Base-by-base conservation (phyloP, 2,797 vertebrate genomes). In the Pelobates cultripes region DNA sequence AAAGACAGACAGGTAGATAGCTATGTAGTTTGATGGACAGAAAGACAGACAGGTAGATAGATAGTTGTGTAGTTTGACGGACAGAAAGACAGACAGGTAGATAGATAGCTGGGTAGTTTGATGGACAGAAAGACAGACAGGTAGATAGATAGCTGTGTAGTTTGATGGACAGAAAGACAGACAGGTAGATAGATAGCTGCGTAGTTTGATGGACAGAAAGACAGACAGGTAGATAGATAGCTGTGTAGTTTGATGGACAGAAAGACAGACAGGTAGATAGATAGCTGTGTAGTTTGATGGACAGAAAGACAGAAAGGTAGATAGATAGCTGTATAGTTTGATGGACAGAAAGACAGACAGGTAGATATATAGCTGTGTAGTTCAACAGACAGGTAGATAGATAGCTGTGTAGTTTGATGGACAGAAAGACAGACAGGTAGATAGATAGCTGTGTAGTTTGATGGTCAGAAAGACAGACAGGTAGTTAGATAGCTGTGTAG, bases 31-130 rank as follows among this genome's bases (percentile, higher is more conserved):
- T 10, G 4, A 60, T 4, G 12, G 6, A 64, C n/a, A 43, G 44
- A 9, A 9, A 57, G 53, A 77, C 13, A 45, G 66, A 69, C n/a
- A 66, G 73, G 47, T 10, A 70, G 9, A 66, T 7, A 78, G 13
- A 40, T 10, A 44, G n/a, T 14, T 4, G 72, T 43, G 43, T 3
- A 5, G 44, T 4, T 2, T 7, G 13, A 6, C 3, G 15, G 17
- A 42, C 5, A 42, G 43, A 45, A 13, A 61, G 42, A 42, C 4
- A 70, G 43, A 70, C 0, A 15, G 73, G 64, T 14, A 60, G 17
- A 28, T 10, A 5, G 47, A 10, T 10, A 69, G 7, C 3, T 40
- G 40, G 2, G 7, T 4, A 28, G 40, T 66, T 5, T 7, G 12
- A 51, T 5, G 10, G 63, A 17, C 14, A 66, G 0, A 28, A 7